A percentile compares a stretch with the other conserved stretches of the same genome.
Conservation (phyloP, 2,888 invertebrate genomes). For the Yponomeuta sedellus region DNA sequence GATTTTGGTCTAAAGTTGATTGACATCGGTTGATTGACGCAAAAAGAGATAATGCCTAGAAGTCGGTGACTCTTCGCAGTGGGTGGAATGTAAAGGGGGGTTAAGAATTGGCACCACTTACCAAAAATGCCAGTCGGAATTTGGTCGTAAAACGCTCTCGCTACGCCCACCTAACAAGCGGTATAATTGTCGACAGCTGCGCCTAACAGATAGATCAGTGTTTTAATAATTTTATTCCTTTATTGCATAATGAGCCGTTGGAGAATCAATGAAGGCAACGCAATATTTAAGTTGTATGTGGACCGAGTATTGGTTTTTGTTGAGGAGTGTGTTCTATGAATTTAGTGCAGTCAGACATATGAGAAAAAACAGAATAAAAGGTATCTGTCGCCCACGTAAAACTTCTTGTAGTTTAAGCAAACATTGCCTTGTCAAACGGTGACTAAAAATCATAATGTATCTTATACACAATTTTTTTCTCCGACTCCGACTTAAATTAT, state of each 20-base stretch:
- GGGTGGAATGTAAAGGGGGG: background rate
- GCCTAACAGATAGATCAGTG: constrained; percentile 37
- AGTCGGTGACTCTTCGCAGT: background rate
- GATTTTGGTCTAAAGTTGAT: no score
- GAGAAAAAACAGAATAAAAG: no score
- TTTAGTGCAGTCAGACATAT: no score
- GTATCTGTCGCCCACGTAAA: no score
- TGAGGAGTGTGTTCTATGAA: no score
- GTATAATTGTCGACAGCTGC: constrained; percentile 50
- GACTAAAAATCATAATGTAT: no score
- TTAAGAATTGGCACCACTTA: constrained; percentile 44
- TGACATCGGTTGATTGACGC: background rate
- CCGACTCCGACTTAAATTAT: no score
- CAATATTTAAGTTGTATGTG: background rate
- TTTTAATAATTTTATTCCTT: constrained; percentile 27
- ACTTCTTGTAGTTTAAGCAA: no score
- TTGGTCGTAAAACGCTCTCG: constrained; percentile 34
- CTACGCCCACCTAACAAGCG: constrained; percentile 49
- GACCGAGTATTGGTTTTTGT: no score
- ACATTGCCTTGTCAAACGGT: no score
- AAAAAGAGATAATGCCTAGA: background rate
- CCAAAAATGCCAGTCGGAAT: constrained; percentile 40
- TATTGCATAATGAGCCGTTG: background rate
- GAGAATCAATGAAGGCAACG: background rate
- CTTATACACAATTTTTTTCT: no score